These are phyloP conservation scores for Macrosteles quadrilineatus DNA, from an alignment of 1,140 invertebrate species.

Conservation along the genomic window DNA sequence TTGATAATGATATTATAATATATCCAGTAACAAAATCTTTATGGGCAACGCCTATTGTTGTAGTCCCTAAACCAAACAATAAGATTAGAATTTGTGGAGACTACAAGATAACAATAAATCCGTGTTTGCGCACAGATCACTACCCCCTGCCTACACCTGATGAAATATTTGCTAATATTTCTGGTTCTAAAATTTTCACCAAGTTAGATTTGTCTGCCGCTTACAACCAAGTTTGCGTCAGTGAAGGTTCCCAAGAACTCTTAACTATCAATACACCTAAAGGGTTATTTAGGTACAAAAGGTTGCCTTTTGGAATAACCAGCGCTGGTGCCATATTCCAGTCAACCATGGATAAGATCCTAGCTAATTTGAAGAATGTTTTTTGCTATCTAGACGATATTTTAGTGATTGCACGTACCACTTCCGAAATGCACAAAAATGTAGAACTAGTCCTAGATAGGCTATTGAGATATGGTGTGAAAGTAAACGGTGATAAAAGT, in stretches of 20 bases:
- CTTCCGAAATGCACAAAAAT: conserved; percentile 4
- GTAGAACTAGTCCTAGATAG: not conserved
- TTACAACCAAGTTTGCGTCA: not conserved
- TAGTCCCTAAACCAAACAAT: not conserved
- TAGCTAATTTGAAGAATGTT: too few species aligned
- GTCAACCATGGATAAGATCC: too few species aligned
- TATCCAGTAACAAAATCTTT: not conserved
- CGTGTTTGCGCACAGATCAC: too few species aligned
- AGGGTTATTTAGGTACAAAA: not conserved
- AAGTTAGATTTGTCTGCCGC: not conserved
- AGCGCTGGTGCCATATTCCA: not conserved
- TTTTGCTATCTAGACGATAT: too few species aligned
- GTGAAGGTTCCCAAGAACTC: not conserved
- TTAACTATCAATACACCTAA: not conserved
- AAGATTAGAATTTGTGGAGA: not conserved
- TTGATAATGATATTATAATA: not conserved
- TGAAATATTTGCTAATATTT: not conserved
- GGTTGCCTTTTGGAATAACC: too few species aligned
- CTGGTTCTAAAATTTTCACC: not conserved
- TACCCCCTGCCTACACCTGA: not conserved
- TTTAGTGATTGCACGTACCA: not conserved
- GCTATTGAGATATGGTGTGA: conserved; percentile 1
- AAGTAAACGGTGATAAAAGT: not conserved
- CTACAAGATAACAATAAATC: too few species aligned
- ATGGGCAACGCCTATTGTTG: not conserved